Conservation (phyloP, 2,888 invertebrate genomes). For the Caenorhabditis imperialis region DNA sequence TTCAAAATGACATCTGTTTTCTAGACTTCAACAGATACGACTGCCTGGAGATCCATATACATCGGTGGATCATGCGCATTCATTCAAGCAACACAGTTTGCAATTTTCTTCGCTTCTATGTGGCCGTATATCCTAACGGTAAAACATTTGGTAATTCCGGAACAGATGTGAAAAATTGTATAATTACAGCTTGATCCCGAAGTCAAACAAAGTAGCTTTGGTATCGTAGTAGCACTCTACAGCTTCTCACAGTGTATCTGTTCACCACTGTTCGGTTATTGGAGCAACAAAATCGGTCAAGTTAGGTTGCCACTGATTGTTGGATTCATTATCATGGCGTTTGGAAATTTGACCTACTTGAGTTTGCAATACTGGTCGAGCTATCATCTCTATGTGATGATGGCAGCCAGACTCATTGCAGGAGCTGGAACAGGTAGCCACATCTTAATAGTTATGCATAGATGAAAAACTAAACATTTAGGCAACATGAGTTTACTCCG, state of each 20-base stretch:
- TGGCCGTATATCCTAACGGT: conserved; percentile 62
- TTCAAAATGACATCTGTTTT: background rate
- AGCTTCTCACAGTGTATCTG: conserved; percentile 58
- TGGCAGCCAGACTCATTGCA: conserved; percentile 56
- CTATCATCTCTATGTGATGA: conserved; percentile 54
- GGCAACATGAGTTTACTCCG: conserved; percentile 63
- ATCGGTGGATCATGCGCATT: conserved; percentile 56
- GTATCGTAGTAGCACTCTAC: conserved; percentile 57
- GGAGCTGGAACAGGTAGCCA: conserved; percentile 59
- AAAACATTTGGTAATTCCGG: background rate
- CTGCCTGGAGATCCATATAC: conserved; percentile 64
- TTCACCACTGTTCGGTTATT: conserved; percentile 59
- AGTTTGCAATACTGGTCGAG: conserved; percentile 47
- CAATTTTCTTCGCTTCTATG: conserved; percentile 62
- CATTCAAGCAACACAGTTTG: conserved; percentile 62
- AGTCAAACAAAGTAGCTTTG: conserved; percentile 57
- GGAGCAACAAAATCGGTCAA: conserved; percentile 61
- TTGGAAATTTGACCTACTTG: conserved; percentile 61
- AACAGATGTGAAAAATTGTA: background rate
- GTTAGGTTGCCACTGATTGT: conserved; percentile 55
- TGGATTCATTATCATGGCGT: conserved; percentile 59
- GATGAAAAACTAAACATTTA: conserved; percentile 4
- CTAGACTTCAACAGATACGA: conserved; percentile 42
- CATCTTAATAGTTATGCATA: background rate
- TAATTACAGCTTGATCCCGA: conserved; percentile 53